Percentiles rank a stretch among this genome's conserved stretches.
phyloP scores from a whole-genome alignment of 2,797 vertebrate species.

The Anguilla pacifica region DNA sequence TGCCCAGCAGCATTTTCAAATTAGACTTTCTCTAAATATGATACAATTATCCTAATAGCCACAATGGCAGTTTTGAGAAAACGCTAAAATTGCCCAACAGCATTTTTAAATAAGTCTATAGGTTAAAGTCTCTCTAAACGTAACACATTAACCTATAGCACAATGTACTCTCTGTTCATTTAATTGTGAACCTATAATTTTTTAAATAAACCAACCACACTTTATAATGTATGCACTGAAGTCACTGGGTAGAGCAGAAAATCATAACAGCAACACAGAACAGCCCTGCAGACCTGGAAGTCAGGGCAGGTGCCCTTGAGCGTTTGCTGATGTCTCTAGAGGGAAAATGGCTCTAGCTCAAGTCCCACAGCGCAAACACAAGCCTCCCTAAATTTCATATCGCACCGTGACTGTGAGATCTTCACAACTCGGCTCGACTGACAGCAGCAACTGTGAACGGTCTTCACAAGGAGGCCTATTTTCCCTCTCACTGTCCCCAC shows the following conservation, averaged over 20 bases:
- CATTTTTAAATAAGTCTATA: not conserved
- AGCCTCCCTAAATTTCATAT: slow-evolving; percentile 7
- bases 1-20: slow-evolving; percentile 1
- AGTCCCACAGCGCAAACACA: not conserved
- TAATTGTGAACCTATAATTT: not conserved
- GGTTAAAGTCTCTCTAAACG: not conserved
- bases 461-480: not conserved
- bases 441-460: not conserved
- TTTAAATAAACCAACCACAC: too few relatives aligned
- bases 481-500: not conserved
- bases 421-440: not conserved
- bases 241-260: not conserved
- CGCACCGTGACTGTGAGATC: not conserved
- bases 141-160: not conserved
- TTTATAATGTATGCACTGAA: not conserved
- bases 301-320: not conserved
- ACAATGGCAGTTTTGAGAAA: not conserved
- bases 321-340: not conserved
- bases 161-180: not conserved
- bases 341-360: not conserved
- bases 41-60: not conserved
- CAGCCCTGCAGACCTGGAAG: not conserved
- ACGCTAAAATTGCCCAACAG: not conserved
- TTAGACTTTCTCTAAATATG: not conserved
- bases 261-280: slow-evolving; percentile 19